Conservation (phyloP, 1,140 invertebrate genomes). For the Drosophila paulistorum region DNA sequence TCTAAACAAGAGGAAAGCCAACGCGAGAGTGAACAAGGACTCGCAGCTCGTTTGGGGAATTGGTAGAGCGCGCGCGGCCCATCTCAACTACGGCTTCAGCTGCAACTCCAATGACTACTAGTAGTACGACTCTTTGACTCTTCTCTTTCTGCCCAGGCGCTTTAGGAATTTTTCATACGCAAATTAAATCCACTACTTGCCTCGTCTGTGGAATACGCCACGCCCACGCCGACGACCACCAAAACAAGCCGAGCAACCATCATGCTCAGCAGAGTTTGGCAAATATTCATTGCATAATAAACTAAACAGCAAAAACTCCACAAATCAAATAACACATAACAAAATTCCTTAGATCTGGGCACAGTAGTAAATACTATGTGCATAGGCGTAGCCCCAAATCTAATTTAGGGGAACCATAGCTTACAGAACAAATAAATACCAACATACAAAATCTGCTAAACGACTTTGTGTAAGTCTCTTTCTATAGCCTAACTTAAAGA, state of each 20-base stretch:
- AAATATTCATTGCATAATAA: slow-evolving; percentile 81
- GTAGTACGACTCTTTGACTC: slow-evolving; percentile 33
- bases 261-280: slow-evolving; percentile 48
- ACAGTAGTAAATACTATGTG: not conserved
- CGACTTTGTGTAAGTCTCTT: too few relatives aligned
- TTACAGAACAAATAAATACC: too few relatives aligned
- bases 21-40: slow-evolving; percentile 17
- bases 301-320: slow-evolving; percentile 61
- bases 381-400: not conserved
- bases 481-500: too few relatives aligned
- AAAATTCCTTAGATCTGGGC: slow-evolving; percentile 33
- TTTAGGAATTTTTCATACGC: slow-evolving; percentile 77
- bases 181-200: slow-evolving; percentile 76
- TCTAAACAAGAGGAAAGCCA: slow-evolving; percentile 61
- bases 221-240: not conserved
- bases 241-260: slow-evolving; percentile 1
- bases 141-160: slow-evolving; percentile 30
- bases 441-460: too few relatives aligned
- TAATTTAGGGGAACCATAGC: not conserved
- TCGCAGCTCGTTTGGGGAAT: slow-evolving; percentile 71
- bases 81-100: not conserved
- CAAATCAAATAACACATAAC: slow-evolving; percentile 57
- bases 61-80: slow-evolving; percentile 22
- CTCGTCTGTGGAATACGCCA: slow-evolving; percentile 31
- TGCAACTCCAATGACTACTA: not conserved